Conservation (phyloP, 2,797 vertebrate genomes). For the Avahi laniger region DNA sequence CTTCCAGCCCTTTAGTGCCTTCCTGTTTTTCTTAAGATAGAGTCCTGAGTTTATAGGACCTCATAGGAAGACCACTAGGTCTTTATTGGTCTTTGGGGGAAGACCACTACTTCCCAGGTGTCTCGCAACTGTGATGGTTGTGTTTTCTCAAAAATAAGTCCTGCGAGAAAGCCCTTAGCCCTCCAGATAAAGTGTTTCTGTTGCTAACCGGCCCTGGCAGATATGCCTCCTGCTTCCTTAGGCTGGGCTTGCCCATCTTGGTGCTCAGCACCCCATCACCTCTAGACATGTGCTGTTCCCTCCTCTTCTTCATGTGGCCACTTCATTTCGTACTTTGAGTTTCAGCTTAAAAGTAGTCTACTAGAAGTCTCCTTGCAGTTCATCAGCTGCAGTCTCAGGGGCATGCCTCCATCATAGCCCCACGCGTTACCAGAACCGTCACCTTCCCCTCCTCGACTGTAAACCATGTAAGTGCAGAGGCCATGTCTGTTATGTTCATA, state of each 20-base stretch:
- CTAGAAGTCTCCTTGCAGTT: not conserved
- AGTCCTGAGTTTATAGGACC: constrained; percentile 62
- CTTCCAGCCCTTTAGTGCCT: not conserved
- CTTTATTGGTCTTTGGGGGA: not conserved
- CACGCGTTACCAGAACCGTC: rapidly evolving
- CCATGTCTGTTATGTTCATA: not conserved
- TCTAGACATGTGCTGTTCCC: not conserved
- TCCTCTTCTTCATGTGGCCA: not conserved
- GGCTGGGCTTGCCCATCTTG: not conserved
- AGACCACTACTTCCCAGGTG: not conserved
- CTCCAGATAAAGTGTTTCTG: not conserved
- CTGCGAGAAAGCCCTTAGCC: not conserved
- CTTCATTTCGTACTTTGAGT: not conserved
- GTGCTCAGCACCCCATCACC: not conserved
- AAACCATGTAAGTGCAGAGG: not conserved
- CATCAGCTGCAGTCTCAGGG: not conserved
- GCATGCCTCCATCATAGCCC: not conserved
- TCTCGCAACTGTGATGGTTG: not conserved
- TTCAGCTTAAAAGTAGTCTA: not conserved
- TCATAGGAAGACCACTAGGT: not conserved
- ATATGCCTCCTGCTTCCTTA: not conserved
- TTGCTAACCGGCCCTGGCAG: not conserved
- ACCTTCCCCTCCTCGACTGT: not conserved
- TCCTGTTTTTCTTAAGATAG: not conserved
- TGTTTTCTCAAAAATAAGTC: not conserved